phyloP scores from a whole-genome alignment of 2,113 vertebrate species.

The Casuarius casuarius region DNA sequence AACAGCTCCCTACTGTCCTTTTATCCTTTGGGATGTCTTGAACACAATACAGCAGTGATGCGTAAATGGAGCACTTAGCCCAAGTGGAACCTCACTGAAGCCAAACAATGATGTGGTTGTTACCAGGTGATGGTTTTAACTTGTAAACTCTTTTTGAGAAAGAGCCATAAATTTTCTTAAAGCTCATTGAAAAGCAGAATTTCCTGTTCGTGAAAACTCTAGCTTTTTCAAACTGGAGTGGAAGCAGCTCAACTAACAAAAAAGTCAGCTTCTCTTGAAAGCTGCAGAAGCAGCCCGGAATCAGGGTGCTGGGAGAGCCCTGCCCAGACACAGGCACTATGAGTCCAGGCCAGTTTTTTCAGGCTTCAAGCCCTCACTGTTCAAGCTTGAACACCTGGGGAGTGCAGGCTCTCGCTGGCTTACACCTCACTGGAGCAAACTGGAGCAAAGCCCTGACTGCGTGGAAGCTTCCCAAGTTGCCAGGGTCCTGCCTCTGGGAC shows the following conservation, averaged over 20 bases:
- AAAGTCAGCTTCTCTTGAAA: not conserved
- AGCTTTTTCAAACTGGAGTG: not conserved
- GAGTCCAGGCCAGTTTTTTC: not conserved
- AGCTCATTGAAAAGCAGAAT: not conserved
- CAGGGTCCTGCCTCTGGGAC: not conserved
- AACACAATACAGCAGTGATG: not conserved
- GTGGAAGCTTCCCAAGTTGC: not conserved
- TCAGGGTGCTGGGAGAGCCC: not conserved
- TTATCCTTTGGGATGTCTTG: not conserved
- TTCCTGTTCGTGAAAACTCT: not conserved
- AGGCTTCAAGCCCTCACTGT: not conserved
- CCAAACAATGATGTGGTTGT: slow-evolving; percentile 1
- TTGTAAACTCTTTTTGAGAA: not conserved
- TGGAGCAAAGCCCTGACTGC: not conserved
- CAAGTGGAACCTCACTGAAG: not conserved
- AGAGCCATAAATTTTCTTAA: not conserved
- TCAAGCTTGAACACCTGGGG: not conserved
- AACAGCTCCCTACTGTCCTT: not conserved
- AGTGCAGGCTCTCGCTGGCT: not conserved
- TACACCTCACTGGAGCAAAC: not conserved
- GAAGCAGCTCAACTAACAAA: not conserved
- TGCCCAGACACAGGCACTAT: not conserved
- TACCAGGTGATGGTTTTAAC: slow-evolving; percentile 16
- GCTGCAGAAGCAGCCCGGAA: not conserved
- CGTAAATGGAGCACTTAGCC: not conserved